phyloP scores from a whole-genome alignment of 2,797 vertebrate genomes.

The Anabas testudineus region DNA sequence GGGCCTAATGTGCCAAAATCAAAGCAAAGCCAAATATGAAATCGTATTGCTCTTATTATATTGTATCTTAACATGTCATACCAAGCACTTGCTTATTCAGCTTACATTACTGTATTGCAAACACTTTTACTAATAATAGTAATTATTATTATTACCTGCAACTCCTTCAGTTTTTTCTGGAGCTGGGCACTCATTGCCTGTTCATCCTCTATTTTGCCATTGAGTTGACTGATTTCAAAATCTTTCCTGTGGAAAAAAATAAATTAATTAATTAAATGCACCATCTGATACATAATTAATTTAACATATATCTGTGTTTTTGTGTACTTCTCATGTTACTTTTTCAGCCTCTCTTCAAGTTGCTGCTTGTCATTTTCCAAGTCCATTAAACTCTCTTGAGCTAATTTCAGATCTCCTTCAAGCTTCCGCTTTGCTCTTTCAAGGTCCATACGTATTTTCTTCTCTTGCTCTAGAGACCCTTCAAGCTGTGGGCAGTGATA shows the following conservation, averaged over 20 bases:
- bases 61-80: too few species aligned
- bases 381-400: slow-evolving; percentile 91
- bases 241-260: slow-evolving; percentile 86
- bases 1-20: slow-evolving; percentile 76
- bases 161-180: slow-evolving; percentile 91
- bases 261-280: neutral
- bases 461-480: slow-evolving; percentile 91
- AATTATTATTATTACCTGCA: slow-evolving; percentile 84
- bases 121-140: too few species aligned
- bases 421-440: slow-evolving; percentile 91
- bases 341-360: slow-evolving; percentile 87
- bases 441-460: slow-evolving; percentile 91
- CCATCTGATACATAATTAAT: neutral
- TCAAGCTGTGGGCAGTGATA: slow-evolving; percentile 83
- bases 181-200: slow-evolving; percentile 87
- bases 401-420: too few species aligned
- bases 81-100: too few species aligned
- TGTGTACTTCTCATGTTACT: slow-evolving; percentile 20
- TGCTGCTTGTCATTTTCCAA: slow-evolving; percentile 89
- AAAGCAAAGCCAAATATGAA: neutral
- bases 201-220: slow-evolving; percentile 90
- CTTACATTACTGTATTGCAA: too few species aligned
- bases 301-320: neutral
- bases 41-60: neutral
- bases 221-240: slow-evolving; percentile 91